Percentiles rank a stretch among this genome's conserved stretches.
Conservation (phyloP, 2,113 vertebrate species). For the Sprattus sprattus region DNA sequence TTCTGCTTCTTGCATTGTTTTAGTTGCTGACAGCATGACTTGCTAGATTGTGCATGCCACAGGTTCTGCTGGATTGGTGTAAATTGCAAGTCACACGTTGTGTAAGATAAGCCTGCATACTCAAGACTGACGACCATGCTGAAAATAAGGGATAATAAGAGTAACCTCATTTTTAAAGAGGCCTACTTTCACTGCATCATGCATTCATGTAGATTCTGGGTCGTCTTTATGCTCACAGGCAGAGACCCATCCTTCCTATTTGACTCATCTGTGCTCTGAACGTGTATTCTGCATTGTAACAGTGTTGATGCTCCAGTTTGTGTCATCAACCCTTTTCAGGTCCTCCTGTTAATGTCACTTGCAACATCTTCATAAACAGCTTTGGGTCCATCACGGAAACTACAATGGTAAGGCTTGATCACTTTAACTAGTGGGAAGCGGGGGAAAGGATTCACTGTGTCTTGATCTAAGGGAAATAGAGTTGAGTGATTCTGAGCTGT, state of each 20-base stretch:
- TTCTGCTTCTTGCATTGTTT: neutral
- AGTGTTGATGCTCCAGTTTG: neutral
- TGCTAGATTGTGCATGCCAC: slow-evolving; percentile 4
- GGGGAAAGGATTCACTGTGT: neutral
- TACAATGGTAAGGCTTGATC: slow-evolving; percentile 78
- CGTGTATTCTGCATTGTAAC: neutral
- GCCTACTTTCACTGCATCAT: neutral
- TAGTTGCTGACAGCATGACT: neutral
- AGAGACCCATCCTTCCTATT: neutral
- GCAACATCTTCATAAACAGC: slow-evolving; percentile 98
- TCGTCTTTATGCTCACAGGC: neutral
- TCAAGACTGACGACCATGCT: neutral
- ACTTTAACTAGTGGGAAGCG: neutral
- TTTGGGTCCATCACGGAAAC: slow-evolving; percentile 93
- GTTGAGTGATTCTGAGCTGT: neutral
- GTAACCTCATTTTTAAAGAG: neutral
- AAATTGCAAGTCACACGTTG: neutral
- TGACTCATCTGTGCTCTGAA: neutral
- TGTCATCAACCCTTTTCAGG: slow-evolving; percentile 66
- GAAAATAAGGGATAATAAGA: neutral
- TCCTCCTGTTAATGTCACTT: slow-evolving; percentile 92
- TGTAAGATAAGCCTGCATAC: neutral
- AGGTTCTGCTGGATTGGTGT: neutral
- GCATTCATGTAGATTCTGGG: neutral
- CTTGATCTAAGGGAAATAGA: neutral